These are phyloP conservation scores for Eupithecia dodoneata DNA, from an alignment of 2,888 invertebrate species.

Conservation along the genomic window DNA sequence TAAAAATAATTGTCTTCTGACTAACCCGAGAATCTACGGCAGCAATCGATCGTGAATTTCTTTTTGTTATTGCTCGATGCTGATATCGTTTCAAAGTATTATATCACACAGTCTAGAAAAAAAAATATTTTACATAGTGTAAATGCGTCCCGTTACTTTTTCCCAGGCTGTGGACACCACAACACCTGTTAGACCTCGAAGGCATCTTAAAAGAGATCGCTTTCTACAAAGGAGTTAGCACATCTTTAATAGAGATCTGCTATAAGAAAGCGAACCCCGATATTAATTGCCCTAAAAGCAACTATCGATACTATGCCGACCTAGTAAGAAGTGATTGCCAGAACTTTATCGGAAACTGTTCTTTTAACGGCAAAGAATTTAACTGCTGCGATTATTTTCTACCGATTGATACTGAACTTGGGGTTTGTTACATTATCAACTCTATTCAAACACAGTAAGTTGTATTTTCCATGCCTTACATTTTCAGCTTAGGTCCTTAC, in stretches of 20 bases:
- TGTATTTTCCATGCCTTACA: neutral
- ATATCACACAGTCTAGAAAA: no score
- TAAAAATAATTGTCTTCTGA: neutral
- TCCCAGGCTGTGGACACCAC: slow-evolving; percentile 85
- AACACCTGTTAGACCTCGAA: slow-evolving; percentile 87
- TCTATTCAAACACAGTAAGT: slow-evolving; percentile 83
- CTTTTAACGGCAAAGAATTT: slow-evolving; percentile 79
- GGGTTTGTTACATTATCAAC: slow-evolving; percentile 85
- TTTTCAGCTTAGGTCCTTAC: neutral
- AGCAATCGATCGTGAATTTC: neutral
- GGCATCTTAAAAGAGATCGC: slow-evolving; percentile 88
- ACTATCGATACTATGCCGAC: slow-evolving; percentile 85
- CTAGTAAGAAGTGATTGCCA: slow-evolving; percentile 82
- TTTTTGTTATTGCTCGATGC: neutral
- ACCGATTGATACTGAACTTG: slow-evolving; percentile 84
- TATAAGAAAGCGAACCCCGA: slow-evolving; percentile 74
- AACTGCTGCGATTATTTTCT: slow-evolving; percentile 86
- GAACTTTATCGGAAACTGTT: slow-evolving; percentile 78
- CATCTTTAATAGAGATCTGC: slow-evolving; percentile 86
- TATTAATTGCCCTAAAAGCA: slow-evolving; percentile 83
- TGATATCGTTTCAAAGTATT: neutral
- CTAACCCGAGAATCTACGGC: neutral
- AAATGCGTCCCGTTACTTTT: neutral
- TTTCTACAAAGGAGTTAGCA: slow-evolving; percentile 87
- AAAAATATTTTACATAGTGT: neutral